A percentile compares a stretch with the other conserved stretches of the same genome.
Conservation (phyloP, 2,888 invertebrate genomes). For the Pandemis corylana region DNA sequence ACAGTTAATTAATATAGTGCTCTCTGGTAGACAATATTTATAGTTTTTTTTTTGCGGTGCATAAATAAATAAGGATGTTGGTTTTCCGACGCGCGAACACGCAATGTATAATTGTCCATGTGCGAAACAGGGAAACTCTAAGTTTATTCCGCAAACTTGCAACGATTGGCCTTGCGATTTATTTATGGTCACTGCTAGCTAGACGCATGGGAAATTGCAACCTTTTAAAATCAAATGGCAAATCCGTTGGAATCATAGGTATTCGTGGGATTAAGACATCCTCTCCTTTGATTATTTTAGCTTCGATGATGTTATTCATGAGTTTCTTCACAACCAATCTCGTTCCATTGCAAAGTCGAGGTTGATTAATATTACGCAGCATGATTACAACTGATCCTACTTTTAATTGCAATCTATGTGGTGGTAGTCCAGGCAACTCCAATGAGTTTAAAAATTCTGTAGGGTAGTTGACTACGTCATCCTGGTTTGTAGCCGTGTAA, state of each 20-base stretch:
- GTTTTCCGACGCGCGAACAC: conserved; percentile 49
- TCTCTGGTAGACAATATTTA: conserved; percentile 44
- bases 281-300: conserved; percentile 43
- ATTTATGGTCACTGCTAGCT: conserved; percentile 46
- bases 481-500: conserved; percentile 3
- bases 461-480: conserved; percentile 50
- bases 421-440: conserved; percentile 40
- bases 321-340: conserved; percentile 46
- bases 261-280: conserved; percentile 44
- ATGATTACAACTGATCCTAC: conserved; percentile 45
- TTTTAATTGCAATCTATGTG: conserved; percentile 29
- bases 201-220: conserved; percentile 47
- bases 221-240: conserved; percentile 43
- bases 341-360: conserved; percentile 47
- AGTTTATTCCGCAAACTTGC: conserved; percentile 43
- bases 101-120: conserved; percentile 50
- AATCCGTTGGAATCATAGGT: conserved; percentile 47
- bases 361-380: conserved; percentile 48
- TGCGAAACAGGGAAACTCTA: conserved; percentile 46
- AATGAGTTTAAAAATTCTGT: conserved; percentile 44
- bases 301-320: conserved; percentile 44
- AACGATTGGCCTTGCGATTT: conserved; percentile 46
- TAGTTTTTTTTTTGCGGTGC: conserved; percentile 43
- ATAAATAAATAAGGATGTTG: conserved; percentile 45
- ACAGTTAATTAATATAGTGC: conserved; percentile 28